Evolutionary conservation across 2,888 invertebrate species (phyloP), one percentile per base, ranked within the genome.

Genomic region (Timema cristinae): DNA sequence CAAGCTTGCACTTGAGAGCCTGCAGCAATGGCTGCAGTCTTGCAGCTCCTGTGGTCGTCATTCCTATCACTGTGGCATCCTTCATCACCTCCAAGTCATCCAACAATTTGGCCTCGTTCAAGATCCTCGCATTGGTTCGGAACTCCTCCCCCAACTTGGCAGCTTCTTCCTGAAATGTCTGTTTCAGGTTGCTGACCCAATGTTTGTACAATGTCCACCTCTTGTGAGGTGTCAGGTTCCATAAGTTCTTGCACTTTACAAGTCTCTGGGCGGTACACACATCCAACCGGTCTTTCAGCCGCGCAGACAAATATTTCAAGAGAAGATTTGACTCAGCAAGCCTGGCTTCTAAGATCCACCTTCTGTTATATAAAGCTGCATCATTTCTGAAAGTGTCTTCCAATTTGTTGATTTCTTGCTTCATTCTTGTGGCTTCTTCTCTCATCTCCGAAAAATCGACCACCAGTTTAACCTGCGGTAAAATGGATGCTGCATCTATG

Each of bases 31-130:
- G 83, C 76, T 89, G 88, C 16, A 89, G 81, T 70, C 89, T 85
- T 0, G 93, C 92, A 0, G 93, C 93, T 16, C 89, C 88, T 0
- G 91, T 89, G 0, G 93, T 93, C 7, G 94, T 94, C 81, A 92
- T 89, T 0, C 91, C 93, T 48, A 93, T 84, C 2, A 92, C 86
- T 56, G 86, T 79, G 11, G 85, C 85, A 0, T 82, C 78, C 72
- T 82, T 84, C 78, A 89, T 84, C 56, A 86, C 81, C 76, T 86
- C 84, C 7, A 86, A 84, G 75, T 90, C 88, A 67, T 86, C 85
- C 7, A 89, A 83, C 0, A 85, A 84, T 5, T 84, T 83, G 50
- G 87, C 80, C 72, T 87, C 87, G 11, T 84, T 84, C 63, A 86
- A 79, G 73, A 86, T 85, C 5, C 81, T 81, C 73, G 75, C 79